Evolutionary conservation across 2,797 vertebrate genomes (phyloP).

Genomic region (Stomatorhinus walkeri): DNA sequence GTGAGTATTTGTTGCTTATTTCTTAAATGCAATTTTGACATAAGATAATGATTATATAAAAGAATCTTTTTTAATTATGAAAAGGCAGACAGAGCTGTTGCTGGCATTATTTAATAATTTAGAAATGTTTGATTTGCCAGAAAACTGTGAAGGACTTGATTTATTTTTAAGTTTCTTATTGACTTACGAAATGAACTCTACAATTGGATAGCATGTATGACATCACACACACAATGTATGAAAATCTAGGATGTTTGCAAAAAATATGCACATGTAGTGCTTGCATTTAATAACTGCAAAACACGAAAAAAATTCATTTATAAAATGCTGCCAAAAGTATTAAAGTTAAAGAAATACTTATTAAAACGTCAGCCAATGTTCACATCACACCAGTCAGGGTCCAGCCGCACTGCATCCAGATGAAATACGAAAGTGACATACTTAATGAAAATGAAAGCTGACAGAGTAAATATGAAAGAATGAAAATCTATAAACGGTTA

Average conservation of each 20-base stretch:
- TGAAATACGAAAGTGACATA: background rate
- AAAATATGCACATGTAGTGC: background rate
- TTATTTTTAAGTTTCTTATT: background rate
- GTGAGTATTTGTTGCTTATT: background rate
- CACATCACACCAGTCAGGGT: background rate
- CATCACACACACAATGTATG: background rate
- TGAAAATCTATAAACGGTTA: background rate
- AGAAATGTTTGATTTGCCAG: background rate
- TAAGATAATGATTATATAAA: background rate
- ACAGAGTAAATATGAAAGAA: background rate
- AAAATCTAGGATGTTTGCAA: background rate
- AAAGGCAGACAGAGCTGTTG: background rate
- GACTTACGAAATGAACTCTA: background rate
- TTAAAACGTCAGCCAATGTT: background rate
- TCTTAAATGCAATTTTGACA: background rate
- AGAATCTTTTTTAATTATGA: background rate
- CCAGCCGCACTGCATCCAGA: background rate
- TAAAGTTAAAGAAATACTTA: background rate
- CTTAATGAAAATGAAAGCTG: background rate
- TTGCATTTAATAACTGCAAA: background rate
- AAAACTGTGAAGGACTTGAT: background rate
- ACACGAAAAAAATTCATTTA: background rate
- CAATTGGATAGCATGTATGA: background rate
- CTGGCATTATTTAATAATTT: background rate
- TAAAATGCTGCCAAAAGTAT: background rate